phyloP scores from a whole-genome alignment of 2,888 invertebrate species.

The Aricia artaxerxes region DNA sequence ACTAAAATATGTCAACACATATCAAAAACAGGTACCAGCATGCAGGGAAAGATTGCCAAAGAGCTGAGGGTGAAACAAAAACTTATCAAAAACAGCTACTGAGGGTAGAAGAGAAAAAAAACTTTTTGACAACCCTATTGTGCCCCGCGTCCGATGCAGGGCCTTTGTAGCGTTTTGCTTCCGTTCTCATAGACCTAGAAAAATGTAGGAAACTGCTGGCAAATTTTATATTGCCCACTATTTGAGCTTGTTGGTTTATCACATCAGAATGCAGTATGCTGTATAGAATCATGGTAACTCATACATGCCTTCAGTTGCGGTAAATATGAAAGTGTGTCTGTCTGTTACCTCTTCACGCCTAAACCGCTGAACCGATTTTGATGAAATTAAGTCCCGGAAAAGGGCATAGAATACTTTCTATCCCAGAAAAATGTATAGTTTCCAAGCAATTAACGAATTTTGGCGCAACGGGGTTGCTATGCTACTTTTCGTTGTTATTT shows the following conservation, averaged over 20 bases:
- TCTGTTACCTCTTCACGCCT: too few species aligned
- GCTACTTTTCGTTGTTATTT: too few species aligned
- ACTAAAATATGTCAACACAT: neutral
- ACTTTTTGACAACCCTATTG: conserved; percentile 36
- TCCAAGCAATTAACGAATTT: too few species aligned
- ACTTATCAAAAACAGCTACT: neutral
- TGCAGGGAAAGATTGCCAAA: neutral
- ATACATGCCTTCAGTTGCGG: too few species aligned
- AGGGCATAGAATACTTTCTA: too few species aligned
- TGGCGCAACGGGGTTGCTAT: too few species aligned
- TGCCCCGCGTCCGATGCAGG: conserved; percentile 44
- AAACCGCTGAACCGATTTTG: too few species aligned
- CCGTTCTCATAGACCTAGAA: conserved; percentile 36
- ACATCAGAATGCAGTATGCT: too few species aligned
- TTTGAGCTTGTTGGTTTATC: neutral
- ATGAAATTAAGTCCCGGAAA: too few species aligned
- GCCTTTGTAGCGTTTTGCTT: conserved; percentile 45
- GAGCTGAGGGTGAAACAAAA: neutral
- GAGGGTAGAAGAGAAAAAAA: neutral
- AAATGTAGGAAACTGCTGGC: conserved; percentile 14
- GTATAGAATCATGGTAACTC: too few species aligned
- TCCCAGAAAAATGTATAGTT: too few species aligned
- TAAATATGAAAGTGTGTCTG: too few species aligned
- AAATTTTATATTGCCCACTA: conserved; percentile 1
- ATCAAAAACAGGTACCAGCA: neutral